Conservation (phyloP, 1,140 invertebrate species). For the Zaprionus davidi region DNA sequence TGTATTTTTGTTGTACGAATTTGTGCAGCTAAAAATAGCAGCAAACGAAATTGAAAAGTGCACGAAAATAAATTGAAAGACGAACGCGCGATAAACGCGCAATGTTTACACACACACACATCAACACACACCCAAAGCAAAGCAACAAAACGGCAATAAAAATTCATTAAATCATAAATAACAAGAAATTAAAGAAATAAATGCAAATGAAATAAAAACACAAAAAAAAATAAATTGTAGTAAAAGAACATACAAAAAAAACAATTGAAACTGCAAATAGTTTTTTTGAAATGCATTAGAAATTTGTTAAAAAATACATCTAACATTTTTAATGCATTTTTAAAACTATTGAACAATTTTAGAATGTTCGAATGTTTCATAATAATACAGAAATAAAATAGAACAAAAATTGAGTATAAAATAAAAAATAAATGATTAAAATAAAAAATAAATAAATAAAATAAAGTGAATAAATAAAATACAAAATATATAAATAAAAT, state of each 20-base stretch:
- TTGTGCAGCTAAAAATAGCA: constrained; percentile 43
- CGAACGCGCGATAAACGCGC: not conserved
- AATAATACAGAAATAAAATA: no score
- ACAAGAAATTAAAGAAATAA: not conserved
- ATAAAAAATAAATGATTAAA: no score
- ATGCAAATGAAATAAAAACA: not conserved
- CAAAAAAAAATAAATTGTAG: constrained; percentile 4
- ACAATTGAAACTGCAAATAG: not conserved
- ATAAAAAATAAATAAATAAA: no score
- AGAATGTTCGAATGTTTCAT: no score
- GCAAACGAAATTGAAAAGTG: constrained; percentile 39
- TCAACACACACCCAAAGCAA: not conserved
- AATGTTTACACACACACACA: constrained; percentile 17
- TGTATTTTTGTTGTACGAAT: constrained; percentile 15
- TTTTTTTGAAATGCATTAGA: not conserved
- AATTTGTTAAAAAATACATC: no score
- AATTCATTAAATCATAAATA: constrained; percentile 25
- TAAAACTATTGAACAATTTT: no score
- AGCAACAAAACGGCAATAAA: constrained; percentile 14
- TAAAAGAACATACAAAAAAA: not conserved
- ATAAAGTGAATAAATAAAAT: no score
- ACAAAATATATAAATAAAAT: no score
- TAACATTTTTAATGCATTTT: no score
- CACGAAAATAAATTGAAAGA: constrained; percentile 44
- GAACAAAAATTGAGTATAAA: no score